Conservation (phyloP, 2,113 vertebrate genomes). For the Poeciliopsis turrubarensis region DNA sequence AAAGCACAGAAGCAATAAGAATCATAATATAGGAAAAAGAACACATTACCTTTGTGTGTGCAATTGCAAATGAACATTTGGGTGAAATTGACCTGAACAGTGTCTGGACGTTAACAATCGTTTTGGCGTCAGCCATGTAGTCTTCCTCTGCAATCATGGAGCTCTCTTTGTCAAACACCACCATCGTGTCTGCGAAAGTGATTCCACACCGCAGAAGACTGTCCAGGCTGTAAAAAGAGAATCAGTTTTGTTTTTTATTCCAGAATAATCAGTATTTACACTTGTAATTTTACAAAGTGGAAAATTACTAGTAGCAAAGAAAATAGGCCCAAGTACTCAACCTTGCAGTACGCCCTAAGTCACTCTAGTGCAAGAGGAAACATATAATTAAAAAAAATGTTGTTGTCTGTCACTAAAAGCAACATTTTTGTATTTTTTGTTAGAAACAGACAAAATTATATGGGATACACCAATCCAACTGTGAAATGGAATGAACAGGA, state of each 20-base stretch:
- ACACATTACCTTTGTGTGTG: background rate
- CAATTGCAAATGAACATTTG: background rate
- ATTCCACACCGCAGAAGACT: conserved; percentile 84
- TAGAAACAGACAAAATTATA: too few species aligned
- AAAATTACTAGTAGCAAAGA: background rate
- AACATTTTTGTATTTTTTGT: too few species aligned
- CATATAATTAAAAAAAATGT: too few species aligned
- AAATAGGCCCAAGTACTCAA: background rate
- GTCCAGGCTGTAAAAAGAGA: conserved; percentile 74
- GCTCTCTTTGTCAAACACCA: conserved; percentile 87
- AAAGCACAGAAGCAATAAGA: background rate
- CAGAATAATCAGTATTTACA: background rate
- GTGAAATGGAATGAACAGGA: too few species aligned
- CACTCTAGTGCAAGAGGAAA: too few species aligned
- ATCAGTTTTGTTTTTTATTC: background rate
- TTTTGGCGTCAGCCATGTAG: conserved; percentile 87
- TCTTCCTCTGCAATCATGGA: conserved; percentile 87
- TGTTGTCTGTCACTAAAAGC: too few species aligned
- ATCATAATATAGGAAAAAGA: background rate
- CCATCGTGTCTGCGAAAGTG: conserved; percentile 85
- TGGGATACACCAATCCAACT: too few species aligned
- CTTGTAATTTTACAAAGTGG: background rate
- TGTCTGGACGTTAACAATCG: conserved; percentile 86
- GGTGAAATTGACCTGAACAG: conserved; percentile 78
- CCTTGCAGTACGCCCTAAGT: background rate